phyloP scores from a whole-genome alignment of 1,140 invertebrate species.

The Drosophila tropicalis region DNA sequence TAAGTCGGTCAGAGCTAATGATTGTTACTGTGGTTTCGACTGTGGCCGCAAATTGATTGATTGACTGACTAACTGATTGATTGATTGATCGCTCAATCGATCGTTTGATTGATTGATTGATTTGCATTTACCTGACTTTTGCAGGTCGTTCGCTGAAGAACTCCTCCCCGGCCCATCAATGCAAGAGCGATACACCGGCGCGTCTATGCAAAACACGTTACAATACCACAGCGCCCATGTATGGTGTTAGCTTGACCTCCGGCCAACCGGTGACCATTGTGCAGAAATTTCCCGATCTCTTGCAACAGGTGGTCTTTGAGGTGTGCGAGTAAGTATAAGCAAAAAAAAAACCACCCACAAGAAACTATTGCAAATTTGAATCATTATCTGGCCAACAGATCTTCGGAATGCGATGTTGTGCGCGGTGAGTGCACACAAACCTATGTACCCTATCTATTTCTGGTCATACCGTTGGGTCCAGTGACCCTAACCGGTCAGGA shows the following conservation, averaged over 20 bases:
- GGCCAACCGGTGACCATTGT: conserved; percentile 96
- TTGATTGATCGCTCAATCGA: conserved; percentile 30
- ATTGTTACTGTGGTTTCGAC: not conserved
- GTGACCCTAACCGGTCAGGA: conserved; percentile 95
- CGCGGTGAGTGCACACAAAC: conserved; percentile 95
- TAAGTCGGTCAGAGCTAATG: conserved; percentile 71
- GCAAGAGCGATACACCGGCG: conserved; percentile 86
- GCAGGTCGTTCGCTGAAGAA: conserved; percentile 75
- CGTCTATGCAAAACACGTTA: conserved; percentile 93
- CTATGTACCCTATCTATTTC: conserved; percentile 94
- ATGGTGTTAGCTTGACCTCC: conserved; percentile 94
- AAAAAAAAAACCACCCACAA: not conserved
- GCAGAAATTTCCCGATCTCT: conserved; percentile 96
- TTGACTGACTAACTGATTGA: conserved; percentile 28
- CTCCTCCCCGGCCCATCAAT: conserved; percentile 75
- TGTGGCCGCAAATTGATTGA: conserved; percentile 42
- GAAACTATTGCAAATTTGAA: not conserved
- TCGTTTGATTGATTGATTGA: conserved; percentile 29
- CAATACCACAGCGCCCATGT: conserved; percentile 96
- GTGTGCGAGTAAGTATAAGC: conserved; percentile 88
- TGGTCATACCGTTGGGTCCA: conserved; percentile 94
- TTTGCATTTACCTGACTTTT: conserved; percentile 25
- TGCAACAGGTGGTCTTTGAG: conserved; percentile 96
- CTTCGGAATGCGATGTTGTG: conserved; percentile 93
- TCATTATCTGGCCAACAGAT: conserved; percentile 84